Evolutionary conservation across 2,888 invertebrate species (phyloP).

Genomic region (Muscina levida): DNA sequence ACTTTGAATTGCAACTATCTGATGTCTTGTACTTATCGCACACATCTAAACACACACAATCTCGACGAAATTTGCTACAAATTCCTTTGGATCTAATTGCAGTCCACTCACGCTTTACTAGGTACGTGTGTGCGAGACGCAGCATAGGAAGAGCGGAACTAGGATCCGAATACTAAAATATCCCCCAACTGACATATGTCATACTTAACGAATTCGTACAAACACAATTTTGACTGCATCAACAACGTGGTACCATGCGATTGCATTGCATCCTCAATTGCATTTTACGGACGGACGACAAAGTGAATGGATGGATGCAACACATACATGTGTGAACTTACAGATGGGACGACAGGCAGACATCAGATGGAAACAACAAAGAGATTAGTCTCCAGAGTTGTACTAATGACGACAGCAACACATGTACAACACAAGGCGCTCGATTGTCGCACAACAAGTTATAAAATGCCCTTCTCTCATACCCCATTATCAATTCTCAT

Average conservation of each 20-base stretch:
- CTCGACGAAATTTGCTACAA: conserved; percentile 24
- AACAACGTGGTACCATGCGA: background rate
- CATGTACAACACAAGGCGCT: conserved; percentile 53
- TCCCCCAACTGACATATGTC: conserved; percentile 36
- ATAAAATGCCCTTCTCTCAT: background rate
- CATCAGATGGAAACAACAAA: conserved; percentile 39
- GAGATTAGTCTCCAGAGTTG: conserved; percentile 41
- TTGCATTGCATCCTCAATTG: conserved; percentile 18
- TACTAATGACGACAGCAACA: conserved; percentile 56
- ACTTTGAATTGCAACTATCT: conserved; percentile 24
- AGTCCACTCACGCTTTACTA: background rate
- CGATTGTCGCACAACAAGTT: conserved; percentile 24
- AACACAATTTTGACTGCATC: conserved; percentile 33
- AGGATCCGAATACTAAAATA: conserved; percentile 17
- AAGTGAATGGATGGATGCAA: no score
- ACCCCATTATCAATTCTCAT: background rate
- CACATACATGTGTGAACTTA: background rate
- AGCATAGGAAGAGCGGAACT: background rate
- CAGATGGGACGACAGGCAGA: background rate
- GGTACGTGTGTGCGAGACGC: background rate
- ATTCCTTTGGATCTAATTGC: conserved; percentile 6
- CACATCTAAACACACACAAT: background rate
- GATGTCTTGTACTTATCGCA: conserved; percentile 26
- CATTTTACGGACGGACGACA: conserved; percentile 19
- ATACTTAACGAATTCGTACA: conserved; percentile 29